A percentile compares a stretch with the other conserved stretches of the same genome.
Evolutionary conservation across 2,113 vertebrate genomes (phyloP).

Genomic region (Ochotona princeps): DNA sequence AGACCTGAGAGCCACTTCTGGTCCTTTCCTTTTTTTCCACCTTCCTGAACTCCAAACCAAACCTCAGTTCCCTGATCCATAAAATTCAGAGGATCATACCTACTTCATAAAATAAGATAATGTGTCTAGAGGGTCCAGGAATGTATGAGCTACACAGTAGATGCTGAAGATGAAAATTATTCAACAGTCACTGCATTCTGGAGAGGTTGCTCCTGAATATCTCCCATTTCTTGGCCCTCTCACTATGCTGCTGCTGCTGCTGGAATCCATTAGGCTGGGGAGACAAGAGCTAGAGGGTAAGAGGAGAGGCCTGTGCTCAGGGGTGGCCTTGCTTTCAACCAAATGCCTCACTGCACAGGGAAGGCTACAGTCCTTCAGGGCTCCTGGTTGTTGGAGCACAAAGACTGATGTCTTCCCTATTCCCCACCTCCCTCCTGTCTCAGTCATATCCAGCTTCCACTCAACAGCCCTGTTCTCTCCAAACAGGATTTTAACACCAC

Average conservation of each 20-base stretch:
- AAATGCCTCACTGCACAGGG: not conserved
- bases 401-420: not conserved
- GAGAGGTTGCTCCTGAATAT: not conserved
- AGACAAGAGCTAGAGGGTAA: not conserved
- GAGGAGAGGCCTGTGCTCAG: not conserved
- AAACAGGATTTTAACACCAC: slow-evolving; percentile 20
- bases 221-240: not conserved
- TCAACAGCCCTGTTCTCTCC: not conserved
- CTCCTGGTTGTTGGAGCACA: not conserved
- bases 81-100: not conserved
- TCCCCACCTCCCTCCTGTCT: not conserved
- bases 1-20: not conserved
- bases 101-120: not conserved
- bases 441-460: not conserved
- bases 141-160: not conserved
- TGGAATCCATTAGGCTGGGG: not conserved
- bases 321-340: not conserved
- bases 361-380: not conserved
- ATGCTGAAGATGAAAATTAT: not conserved
- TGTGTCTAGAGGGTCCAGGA: not conserved
- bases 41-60: not conserved
- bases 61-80: not conserved
- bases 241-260: not conserved
- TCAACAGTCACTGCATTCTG: not conserved
- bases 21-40: not conserved